These are phyloP conservation scores for Pseudomyrmex flavicornis DNA, from an alignment of 1,140 invertebrate species.

Conservation along the genomic window DNA sequence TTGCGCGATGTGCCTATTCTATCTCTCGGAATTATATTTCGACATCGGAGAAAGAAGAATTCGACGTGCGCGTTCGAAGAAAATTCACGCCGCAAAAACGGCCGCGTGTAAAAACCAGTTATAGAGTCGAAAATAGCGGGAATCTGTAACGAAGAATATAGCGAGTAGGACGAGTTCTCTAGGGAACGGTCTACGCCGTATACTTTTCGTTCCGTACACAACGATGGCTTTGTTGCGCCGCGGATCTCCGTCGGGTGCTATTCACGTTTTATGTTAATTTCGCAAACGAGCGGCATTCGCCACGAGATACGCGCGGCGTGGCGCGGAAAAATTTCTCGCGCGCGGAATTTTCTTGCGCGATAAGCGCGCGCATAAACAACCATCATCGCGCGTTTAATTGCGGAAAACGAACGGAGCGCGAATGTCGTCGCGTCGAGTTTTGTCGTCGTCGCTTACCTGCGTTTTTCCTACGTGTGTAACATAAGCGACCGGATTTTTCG, in stretches of 20 bases:
- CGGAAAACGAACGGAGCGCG: constrained; percentile 16
- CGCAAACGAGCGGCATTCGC: constrained; percentile 47
- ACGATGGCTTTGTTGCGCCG: constrained; percentile 27
- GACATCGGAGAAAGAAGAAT: constrained; percentile 16
- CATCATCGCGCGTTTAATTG: not conserved
- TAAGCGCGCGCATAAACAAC: not conserved
- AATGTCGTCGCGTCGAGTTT: constrained; percentile 18
- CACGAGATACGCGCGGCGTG: not conserved
- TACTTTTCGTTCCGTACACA: not conserved
- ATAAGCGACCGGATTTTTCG: constrained; percentile 30
- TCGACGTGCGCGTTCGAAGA: not conserved
- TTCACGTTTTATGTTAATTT: constrained; percentile 56
- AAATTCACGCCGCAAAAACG: constrained; percentile 29
- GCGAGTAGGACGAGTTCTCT: constrained; percentile 11
- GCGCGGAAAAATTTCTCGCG: constrained; percentile 13
- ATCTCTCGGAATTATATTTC: not conserved
- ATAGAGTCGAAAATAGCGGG: not conserved
- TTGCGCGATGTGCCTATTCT: constrained; percentile 21
- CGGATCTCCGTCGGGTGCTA: constrained; percentile 5
- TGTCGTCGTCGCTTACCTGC: constrained; percentile 3
- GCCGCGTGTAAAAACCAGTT: constrained; percentile 19
- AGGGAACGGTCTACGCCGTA: constrained; percentile 1
- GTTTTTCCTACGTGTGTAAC: too few species aligned
- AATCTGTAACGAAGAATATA: constrained; percentile 19
- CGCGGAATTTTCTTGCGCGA: constrained; percentile 19